Conservation (phyloP, 2,888 invertebrate species). For the Drosophila nigricruria region DNA sequence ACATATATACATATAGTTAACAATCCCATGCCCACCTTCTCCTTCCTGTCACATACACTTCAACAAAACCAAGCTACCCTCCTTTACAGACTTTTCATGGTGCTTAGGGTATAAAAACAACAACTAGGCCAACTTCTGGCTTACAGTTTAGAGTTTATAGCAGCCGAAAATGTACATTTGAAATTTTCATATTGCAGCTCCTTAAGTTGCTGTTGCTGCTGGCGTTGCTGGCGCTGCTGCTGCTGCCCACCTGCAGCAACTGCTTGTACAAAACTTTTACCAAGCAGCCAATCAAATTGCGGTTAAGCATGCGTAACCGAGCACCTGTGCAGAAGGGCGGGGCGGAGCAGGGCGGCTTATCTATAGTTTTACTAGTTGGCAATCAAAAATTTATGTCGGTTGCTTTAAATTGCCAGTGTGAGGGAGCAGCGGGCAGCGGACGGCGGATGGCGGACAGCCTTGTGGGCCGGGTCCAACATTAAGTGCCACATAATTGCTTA, state of each 20-base stretch:
- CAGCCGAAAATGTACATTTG: slow-evolving; percentile 59
- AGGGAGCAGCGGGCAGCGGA: background rate
- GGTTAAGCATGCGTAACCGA: slow-evolving; percentile 59
- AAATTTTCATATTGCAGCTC: slow-evolving; percentile 33
- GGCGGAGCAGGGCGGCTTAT: background rate
- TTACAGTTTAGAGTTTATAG: slow-evolving; percentile 52
- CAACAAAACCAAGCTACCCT: background rate
- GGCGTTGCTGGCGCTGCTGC: background rate
- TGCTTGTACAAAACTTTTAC: slow-evolving; percentile 44
- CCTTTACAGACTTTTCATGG: too few relatives aligned
- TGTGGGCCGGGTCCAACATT: slow-evolving; percentile 67
- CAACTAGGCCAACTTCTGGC: slow-evolving; percentile 54
- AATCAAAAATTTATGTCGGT: slow-evolving; percentile 67
- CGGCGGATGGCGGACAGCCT: background rate
- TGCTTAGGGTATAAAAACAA: slow-evolving; percentile 10
- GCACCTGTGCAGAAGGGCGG: slow-evolving; percentile 23
- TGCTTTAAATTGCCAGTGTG: slow-evolving; percentile 44
- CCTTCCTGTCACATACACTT: background rate
- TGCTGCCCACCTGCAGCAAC: slow-evolving; percentile 18
- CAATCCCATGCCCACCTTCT: background rate
- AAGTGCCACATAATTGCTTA: slow-evolving; percentile 82
- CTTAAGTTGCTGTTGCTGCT: slow-evolving; percentile 17
- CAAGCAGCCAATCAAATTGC: slow-evolving; percentile 71
- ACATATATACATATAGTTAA: too few relatives aligned
- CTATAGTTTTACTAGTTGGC: slow-evolving; percentile 37